Evolutionary conservation across 2,888 invertebrate genomes (phyloP), one percentile per base, ranked within the genome.

Genomic region (Xestia sexstrigata): DNA sequence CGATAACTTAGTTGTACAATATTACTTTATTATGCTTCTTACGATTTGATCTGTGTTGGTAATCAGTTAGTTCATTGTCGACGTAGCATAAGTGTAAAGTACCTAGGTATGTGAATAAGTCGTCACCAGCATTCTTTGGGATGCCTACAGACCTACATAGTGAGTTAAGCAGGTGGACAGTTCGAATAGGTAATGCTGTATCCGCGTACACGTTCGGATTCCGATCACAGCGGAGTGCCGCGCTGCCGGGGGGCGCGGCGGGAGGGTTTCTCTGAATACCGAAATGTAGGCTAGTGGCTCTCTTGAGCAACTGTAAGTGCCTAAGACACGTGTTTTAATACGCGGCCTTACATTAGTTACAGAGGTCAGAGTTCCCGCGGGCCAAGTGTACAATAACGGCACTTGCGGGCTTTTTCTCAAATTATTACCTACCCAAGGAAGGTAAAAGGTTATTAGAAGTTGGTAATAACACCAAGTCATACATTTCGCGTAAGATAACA

Each of bases 151-250:
- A 35, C 58, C 58, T 58, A 52, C 1, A 23, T 11, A 52, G 1
- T 47, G 75, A 7, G 67, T 49, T 17, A 4, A 58, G 60, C 68
- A 72, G 83, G 60, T 75, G 75, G 68, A 62, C 68, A 35, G 9
- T 58, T 65, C 60, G 65, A 55, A 65, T 81, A 55, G 68, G 42
- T 71, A 80, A 75, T 68, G 55, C 62, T 70, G n/a, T 66, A 73
- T 83, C 79, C 55, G 79, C 68, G 68, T 39, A 49, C 68, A 20
- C 72, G 62, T 30, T 73, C 74, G 67, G 84, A 84, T 82, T 82
- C 74, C 80, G 49, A 74, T 68, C 20, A 23, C 0, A 35, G 35
- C 9, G 60, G 30, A 49, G 39, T 15, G n/a, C 23, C 6, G 55
- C 30, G 42, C 20, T 1, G 49, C n/a, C 49, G 63, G 52, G 42